phyloP scores from a whole-genome alignment of 2,113 vertebrate species.

The Cyanoliseus patagonus region DNA sequence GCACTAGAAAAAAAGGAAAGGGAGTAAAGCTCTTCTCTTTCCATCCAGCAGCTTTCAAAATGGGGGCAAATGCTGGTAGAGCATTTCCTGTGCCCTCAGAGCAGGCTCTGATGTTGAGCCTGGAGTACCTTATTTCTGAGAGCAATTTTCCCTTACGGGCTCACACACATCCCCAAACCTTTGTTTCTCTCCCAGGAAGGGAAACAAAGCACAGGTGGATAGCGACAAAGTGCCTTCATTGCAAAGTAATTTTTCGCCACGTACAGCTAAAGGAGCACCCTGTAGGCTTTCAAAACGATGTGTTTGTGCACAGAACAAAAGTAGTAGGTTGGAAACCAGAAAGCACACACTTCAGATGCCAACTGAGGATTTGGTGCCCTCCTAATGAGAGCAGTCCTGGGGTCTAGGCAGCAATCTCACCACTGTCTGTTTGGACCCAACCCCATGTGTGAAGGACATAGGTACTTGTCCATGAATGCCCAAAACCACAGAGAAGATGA shows the following conservation, averaged over 20 bases:
- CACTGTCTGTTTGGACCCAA: background rate
- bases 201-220: background rate
- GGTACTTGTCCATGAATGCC: background rate
- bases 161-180: fast-evolving
- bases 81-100: background rate
- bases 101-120: background rate
- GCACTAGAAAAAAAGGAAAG: background rate
- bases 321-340: background rate
- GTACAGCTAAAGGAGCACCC: background rate
- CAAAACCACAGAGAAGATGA: background rate
- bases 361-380: background rate
- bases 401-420: background rate
- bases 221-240: background rate
- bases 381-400: background rate
- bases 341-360: background rate
- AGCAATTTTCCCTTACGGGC: background rate
- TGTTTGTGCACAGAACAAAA: background rate
- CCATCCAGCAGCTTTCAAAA: background rate
- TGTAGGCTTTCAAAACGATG: background rate
- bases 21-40: background rate
- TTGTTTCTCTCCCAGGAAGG: background rate
- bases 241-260: background rate
- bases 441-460: background rate
- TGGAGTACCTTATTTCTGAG: background rate
- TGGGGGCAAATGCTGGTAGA: background rate